Evolutionary conservation across 2,797 vertebrate genomes (phyloP), one percentile per base, ranked within the genome.

Genomic region (Bothrops alternatus): DNA sequence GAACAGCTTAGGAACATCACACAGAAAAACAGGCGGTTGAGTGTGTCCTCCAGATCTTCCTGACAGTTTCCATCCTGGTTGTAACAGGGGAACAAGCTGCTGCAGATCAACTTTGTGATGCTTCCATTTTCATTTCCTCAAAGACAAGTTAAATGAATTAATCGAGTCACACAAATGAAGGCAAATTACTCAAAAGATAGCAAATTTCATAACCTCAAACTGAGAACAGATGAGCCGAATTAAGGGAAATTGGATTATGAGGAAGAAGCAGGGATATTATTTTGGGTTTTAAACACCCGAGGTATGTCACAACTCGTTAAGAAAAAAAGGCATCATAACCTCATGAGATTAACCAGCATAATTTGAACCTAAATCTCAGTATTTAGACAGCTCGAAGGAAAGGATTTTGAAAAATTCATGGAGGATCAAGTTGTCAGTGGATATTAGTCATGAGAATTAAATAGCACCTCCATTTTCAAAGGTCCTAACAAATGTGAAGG

Each of bases 121-220:
- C 92, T 93, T 90, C 78, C 86, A 53, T 69, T 93, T 78, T 53
- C 86, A 93, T 93, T 93, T 78, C 56, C 85, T 90, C n/a, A 65
- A 88, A 90, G 92, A 93, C 88, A 82, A 78, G 89, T 90, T 93
- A 90, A 93, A 90, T 88, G 86, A 93, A 93, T 93, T 93, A 93
- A 93, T 90, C 26, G 85, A 93, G 86, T 90, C 65, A 26, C 25
- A 90, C 89, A 93, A 93, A 90, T 88, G 92, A 90, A 93, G 86
- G 90, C 65, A 93, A 93, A 93, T 93, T 90, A 65, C 86, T 91
- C 92, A 88, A 93, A 69, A 93, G 92, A 90, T 60, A 93, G 90
- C 63, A 88, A 90, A 93, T 93, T 88, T 90, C 89, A 93, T 93
- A 87, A 90, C 58, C 89, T 90, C 90, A 93, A 93, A 87, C 86